phyloP scores from a whole-genome alignment of 2,888 invertebrate genomes.

The Ligdia adustata region DNA sequence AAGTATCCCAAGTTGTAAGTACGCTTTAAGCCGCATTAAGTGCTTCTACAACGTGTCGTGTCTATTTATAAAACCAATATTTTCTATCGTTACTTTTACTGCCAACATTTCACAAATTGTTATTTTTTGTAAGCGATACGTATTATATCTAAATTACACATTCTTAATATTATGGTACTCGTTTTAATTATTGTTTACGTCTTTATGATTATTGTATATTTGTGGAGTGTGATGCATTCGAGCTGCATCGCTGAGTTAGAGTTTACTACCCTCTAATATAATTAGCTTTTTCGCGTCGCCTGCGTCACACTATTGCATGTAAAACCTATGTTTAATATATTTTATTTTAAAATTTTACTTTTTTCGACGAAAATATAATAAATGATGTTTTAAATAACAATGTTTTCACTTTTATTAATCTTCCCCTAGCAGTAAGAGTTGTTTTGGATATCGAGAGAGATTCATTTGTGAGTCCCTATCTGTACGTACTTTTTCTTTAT shows the following conservation, averaged over 20 bases:
- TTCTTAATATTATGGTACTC: conserved; percentile 70
- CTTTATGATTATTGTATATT: conserved; percentile 65
- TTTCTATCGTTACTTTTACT: conserved; percentile 67
- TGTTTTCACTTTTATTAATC: conserved; percentile 34
- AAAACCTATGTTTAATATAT: conserved; percentile 78
- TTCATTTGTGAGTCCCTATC: too few relatives aligned
- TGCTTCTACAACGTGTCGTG: conserved; percentile 73
- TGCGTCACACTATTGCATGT: conserved; percentile 70
- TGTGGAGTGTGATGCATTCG: conserved; percentile 51
- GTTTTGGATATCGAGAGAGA: too few relatives aligned
- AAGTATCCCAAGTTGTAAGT: conserved; percentile 67
- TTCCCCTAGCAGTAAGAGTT: neutral
- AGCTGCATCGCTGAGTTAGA: neutral
- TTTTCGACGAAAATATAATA: conserved; percentile 83
- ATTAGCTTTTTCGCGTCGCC: conserved; percentile 48
- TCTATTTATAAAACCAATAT: conserved; percentile 58
- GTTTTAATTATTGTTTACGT: conserved; percentile 67
- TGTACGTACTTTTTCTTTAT: conserved; percentile 26
- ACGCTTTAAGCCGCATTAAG: conserved; percentile 77
- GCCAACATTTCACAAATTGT: conserved; percentile 78
- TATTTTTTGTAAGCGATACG: conserved; percentile 64
- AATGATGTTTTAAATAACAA: conserved; percentile 80
- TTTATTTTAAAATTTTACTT: conserved; percentile 83
- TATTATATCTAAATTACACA: conserved; percentile 66
- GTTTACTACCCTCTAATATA: too few relatives aligned